phyloP scores from a whole-genome alignment of 2,888 invertebrate genomes.

The Drosophila neonasuta region DNA sequence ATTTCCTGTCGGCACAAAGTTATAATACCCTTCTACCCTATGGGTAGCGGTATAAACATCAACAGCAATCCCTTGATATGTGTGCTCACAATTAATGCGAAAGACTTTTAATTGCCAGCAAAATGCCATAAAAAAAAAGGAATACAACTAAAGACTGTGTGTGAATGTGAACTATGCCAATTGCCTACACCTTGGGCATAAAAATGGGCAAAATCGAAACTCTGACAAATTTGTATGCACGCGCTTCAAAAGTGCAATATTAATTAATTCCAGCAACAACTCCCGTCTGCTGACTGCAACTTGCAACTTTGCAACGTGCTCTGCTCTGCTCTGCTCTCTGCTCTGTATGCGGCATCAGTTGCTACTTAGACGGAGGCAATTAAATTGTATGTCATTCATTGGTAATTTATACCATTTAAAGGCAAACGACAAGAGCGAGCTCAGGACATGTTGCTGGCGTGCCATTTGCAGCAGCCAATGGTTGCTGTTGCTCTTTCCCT shows the following conservation, averaged over 20 bases:
- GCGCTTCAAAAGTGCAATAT: conserved; percentile 78
- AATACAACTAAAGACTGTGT: conserved; percentile 20
- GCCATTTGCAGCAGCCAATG: neutral
- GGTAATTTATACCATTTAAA: conserved; percentile 82
- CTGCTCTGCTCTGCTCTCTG: conserved; percentile 4
- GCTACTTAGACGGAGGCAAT: conserved; percentile 76
- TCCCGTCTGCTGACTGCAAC: conserved; percentile 41
- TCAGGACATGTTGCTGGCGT: conserved; percentile 37
- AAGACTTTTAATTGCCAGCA: conserved; percentile 74
- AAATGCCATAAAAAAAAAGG: conserved; percentile 54
- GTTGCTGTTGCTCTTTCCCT: neutral
- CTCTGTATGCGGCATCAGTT: conserved; percentile 63
- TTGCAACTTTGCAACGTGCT: conserved; percentile 19
- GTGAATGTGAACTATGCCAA: conserved; percentile 77
- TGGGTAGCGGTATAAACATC: neutral
- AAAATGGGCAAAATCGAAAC: conserved; percentile 53
- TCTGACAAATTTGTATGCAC: conserved; percentile 81
- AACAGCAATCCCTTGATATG: conserved; percentile 43
- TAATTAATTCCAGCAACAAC: conserved; percentile 78
- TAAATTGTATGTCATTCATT: conserved; percentile 82
- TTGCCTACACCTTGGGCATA: conserved; percentile 76
- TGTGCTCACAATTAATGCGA: conserved; percentile 60
- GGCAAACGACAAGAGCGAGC: conserved; percentile 53
- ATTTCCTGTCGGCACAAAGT: too few relatives aligned
- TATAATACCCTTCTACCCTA: too few relatives aligned